Evolutionary conservation across 2,888 invertebrate genomes (phyloP), one percentile per base, ranked within the genome.

Genomic region (Isoperla grammatica): DNA sequence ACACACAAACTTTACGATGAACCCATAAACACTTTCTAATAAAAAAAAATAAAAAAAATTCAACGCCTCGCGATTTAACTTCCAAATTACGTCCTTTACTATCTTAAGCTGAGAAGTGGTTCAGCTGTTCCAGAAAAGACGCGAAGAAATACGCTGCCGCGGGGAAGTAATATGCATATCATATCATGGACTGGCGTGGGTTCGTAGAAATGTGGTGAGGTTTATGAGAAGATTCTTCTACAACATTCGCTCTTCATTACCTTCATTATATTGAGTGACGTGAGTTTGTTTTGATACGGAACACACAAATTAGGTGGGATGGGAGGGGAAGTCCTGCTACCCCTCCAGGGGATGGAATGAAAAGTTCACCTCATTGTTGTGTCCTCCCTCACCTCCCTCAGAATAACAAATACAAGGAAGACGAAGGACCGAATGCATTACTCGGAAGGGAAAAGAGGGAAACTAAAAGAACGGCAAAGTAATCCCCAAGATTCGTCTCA

Each of bases 301-400:
- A 58, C 58, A 61, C 58, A 61, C 61, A 59, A 59, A 61, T 61
- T 61, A 58, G 58, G 49, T 48, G 60, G 49, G 8, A 43, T 8
- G 20, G 12, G 39, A 15, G 2, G 53, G 19, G 53, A 37, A 37
- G 37, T 23, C 29, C 8, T 8, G 29, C 29, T 8, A 29, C 29
- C 5, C 8, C 29, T 8, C 5, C 29, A 12, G 49, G 49, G 23
- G 23, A 50, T 23, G 49, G n/a, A 35, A 22, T 39, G 37, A 20
- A 39, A 53, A 53, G 53, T 53, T 53, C 53, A 53, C 37, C 53
- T 53, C 53, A 53, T 53, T 53, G 53, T 53, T 53, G 37, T 19
- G 39, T 11, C 2, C 53, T n/a, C n/a, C n/a, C n/a, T n/a, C n/a
- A n/a, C n/a, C n/a, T n/a, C 53, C 49, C 53, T 19, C 53, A 20